Evolutionary conservation across 2,797 vertebrate genomes (phyloP).

Genomic region (Urocyon cinereoargenteus): DNA sequence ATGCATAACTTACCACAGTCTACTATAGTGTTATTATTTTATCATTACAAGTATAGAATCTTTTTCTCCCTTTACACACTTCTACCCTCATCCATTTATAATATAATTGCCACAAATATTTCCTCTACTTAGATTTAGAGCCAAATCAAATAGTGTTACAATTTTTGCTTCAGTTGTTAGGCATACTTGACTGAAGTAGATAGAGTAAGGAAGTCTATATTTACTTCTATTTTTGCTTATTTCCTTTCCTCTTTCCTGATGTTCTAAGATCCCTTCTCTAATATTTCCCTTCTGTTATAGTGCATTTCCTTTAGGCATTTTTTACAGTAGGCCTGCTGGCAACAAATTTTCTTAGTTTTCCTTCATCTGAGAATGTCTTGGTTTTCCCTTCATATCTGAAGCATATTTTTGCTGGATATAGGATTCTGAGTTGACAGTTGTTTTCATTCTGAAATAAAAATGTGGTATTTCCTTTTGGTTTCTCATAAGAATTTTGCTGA

Average conservation of each 20-base stretch:
- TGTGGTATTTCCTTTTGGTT: neutral
- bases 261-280: neutral
- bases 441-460: constrained; percentile 9
- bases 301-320: neutral
- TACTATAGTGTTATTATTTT: neutral
- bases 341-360: neutral
- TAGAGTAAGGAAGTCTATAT: neutral
- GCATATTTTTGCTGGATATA: neutral
- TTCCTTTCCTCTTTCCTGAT: neutral
- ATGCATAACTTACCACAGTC: neutral
- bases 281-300: neutral
- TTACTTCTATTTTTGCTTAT: neutral
- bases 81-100: neutral
- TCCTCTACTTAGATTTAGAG: neutral
- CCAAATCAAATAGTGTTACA: neutral
- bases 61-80: neutral
- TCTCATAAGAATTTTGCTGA: neutral
- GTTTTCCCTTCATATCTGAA: neutral
- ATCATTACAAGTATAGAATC: neutral
- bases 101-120: neutral
- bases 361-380: neutral
- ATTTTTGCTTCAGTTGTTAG: neutral
- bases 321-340: neutral
- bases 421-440: neutral
- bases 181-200: neutral